Conservation (phyloP, 1,140 invertebrate species). For the Trigoniulus corallinus region DNA sequence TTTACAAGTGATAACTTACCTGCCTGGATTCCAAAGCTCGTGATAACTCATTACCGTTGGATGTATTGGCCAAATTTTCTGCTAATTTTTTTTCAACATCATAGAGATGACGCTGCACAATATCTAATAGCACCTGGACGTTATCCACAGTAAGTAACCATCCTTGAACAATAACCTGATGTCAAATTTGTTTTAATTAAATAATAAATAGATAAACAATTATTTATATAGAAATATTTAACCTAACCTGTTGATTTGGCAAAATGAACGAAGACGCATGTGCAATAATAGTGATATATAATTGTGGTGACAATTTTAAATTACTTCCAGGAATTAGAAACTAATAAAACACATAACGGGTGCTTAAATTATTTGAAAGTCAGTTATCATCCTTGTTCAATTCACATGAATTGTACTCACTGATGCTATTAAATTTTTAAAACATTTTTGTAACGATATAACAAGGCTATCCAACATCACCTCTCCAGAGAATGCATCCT, state of each 20-base stretch:
- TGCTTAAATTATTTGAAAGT: slow-evolving; percentile 6
- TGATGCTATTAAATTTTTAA: slow-evolving; percentile 42
- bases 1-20: too few relatives aligned
- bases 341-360: slow-evolving; percentile 28
- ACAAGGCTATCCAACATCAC: slow-evolving; percentile 53
- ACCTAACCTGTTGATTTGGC: slow-evolving; percentile 44
- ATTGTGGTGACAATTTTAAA: slow-evolving; percentile 44
- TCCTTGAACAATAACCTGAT: slow-evolving; percentile 51
- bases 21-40: too few relatives aligned
- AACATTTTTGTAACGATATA: slow-evolving; percentile 39
- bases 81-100: too few relatives aligned
- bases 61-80: too few relatives aligned
- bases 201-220: slow-evolving; percentile 10
- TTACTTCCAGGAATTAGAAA: slow-evolving; percentile 50
- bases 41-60: too few relatives aligned
- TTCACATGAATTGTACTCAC: slow-evolving; percentile 30
- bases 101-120: too few relatives aligned
- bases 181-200: slow-evolving; percentile 8
- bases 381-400: too few relatives aligned
- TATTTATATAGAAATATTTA: slow-evolving; percentile 5
- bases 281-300: slow-evolving; percentile 61
- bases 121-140: slow-evolving; percentile 38
- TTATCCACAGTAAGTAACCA: slow-evolving; percentile 45
- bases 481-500: slow-evolving; percentile 44
- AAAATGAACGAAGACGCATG: slow-evolving; percentile 58